phyloP scores from a whole-genome alignment of 2,888 invertebrate genomes.

The Sphecodes monilicornis region DNA sequence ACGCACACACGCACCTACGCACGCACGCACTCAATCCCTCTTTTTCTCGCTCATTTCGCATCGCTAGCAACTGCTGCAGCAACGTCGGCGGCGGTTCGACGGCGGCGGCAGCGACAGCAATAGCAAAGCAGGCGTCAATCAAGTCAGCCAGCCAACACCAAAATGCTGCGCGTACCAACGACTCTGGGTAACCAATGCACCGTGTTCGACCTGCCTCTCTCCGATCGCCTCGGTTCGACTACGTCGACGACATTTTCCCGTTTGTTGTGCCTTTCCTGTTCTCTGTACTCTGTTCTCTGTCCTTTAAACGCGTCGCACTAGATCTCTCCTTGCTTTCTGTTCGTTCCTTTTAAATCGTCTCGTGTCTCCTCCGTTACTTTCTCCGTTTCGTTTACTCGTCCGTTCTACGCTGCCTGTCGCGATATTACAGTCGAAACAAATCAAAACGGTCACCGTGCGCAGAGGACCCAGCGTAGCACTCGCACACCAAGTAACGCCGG shows the following conservation, averaged over 20 bases:
- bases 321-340: background rate
- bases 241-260: slow-evolving; percentile 65
- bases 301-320: background rate
- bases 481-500: background rate
- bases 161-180: slow-evolving; percentile 71
- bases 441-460: background rate
- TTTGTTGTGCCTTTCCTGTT: slow-evolving; percentile 34
- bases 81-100: slow-evolving; percentile 67
- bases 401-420: background rate
- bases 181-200: slow-evolving; percentile 62
- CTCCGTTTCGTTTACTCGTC: background rate
- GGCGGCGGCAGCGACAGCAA: slow-evolving; percentile 72
- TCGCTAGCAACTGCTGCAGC: slow-evolving; percentile 70
- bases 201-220: slow-evolving; percentile 62
- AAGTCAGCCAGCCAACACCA: slow-evolving; percentile 74
- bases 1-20: background rate
- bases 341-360: background rate
- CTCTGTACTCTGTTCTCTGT: slow-evolving; percentile 22
- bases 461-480: slow-evolving; percentile 5
- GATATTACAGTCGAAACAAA: slow-evolving; percentile 8
- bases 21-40: slow-evolving; percentile 27
- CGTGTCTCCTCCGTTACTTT: background rate
- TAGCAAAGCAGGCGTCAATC: slow-evolving; percentile 78
- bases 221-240: slow-evolving; percentile 47
- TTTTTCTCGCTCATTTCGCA: slow-evolving; percentile 51